Evolutionary conservation across 1,140 invertebrate species (phyloP).

Genomic region (Vanessa atalanta): DNA sequence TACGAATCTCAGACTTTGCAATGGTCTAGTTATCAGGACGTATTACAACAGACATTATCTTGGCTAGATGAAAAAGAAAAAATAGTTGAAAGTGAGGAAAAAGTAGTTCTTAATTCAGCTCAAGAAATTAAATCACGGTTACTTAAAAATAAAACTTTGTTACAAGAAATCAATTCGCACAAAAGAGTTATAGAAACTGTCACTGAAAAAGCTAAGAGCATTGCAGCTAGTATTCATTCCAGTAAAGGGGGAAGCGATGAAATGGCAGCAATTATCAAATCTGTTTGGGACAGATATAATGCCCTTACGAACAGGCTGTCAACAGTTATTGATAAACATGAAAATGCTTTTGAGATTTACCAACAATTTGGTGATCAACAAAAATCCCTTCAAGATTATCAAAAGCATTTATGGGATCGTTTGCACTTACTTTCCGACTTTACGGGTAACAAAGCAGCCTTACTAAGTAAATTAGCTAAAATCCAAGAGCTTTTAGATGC

Average conservation of each 20-base stretch:
- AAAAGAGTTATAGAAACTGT: conserved; percentile 94
- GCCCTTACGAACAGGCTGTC: conserved; percentile 81
- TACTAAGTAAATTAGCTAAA: conserved; percentile 87
- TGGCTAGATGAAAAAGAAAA: conserved; percentile 95
- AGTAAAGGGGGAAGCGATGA: conserved; percentile 83
- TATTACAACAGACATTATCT: conserved; percentile 88
- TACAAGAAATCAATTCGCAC: conserved; percentile 94
- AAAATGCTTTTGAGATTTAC: conserved; percentile 88
- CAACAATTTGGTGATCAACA: conserved; percentile 92
- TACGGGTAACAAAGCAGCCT: conserved; percentile 88
- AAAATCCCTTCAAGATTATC: conserved; percentile 91
- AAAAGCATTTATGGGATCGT: conserved; percentile 93
- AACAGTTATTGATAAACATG: conserved; percentile 82
- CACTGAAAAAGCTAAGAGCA: conserved; percentile 90
- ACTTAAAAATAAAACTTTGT: conserved; percentile 91
- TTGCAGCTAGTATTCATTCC: conserved; percentile 80
- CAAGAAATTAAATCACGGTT: conserved; percentile 94
- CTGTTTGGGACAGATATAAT: conserved; percentile 89
- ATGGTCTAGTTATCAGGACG: conserved; percentile 92
- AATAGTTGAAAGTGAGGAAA: conserved; percentile 86
- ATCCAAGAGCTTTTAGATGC: conserved; percentile 89
- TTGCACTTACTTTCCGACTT: conserved; percentile 89
- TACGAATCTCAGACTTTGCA: conserved; percentile 92
- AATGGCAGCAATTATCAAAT: conserved; percentile 85
- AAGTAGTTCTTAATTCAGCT: conserved; percentile 83